phyloP scores from a whole-genome alignment of 2,797 vertebrate genomes.

The Sciurus vulgaris region DNA sequence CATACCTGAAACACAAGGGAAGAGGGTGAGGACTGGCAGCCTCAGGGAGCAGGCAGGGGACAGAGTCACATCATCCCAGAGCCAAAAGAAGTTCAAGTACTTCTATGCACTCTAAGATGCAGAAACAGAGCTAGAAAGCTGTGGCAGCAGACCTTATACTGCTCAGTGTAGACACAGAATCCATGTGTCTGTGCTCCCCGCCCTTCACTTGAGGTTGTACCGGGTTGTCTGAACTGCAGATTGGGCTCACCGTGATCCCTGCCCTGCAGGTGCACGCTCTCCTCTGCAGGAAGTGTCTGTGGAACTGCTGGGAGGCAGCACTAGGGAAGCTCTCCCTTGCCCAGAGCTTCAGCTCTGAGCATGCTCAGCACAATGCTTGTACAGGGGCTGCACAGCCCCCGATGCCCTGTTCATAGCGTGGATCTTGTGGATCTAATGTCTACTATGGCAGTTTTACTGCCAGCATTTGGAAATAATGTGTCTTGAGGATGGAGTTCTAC shows the following conservation, averaged over 20 bases:
- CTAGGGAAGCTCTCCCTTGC: not conserved
- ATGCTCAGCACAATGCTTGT: no score
- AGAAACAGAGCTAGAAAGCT: not conserved
- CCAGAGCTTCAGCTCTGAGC: not conserved
- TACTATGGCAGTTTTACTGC: not conserved
- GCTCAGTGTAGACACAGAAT: not conserved
- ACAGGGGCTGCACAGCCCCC: no score
- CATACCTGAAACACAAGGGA: conserved; percentile 80
- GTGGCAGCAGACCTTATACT: not conserved
- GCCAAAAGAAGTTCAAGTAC: not conserved
- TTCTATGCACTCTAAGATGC: not conserved
- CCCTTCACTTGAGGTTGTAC: no score
- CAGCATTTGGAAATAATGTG: not conserved
- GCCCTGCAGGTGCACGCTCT: not conserved
- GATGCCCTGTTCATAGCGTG: no score
- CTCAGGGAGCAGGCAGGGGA: no score
- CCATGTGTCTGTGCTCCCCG: not conserved
- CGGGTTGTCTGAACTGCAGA: not conserved
- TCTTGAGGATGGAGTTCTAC: not conserved
- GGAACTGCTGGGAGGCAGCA: not conserved
- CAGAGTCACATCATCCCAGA: not conserved
- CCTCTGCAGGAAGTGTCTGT: not conserved
- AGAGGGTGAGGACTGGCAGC: not conserved
- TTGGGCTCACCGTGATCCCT: not conserved
- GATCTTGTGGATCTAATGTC: not conserved